These are phyloP conservation scores for Craterocephalus amniculus DNA, from an alignment of 2,797 vertebrate species.

Conservation along the genomic window DNA sequence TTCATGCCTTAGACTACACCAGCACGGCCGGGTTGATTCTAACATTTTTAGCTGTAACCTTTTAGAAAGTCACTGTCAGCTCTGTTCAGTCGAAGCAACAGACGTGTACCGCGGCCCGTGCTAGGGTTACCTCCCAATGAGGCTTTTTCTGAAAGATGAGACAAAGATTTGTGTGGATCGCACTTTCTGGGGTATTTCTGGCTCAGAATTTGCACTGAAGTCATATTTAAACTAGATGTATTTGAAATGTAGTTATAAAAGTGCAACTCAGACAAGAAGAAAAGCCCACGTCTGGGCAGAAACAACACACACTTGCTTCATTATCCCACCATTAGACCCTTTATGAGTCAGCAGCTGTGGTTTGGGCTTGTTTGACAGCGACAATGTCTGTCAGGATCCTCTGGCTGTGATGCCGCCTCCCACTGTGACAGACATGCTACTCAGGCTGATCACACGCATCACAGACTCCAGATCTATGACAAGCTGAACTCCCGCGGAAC, in stretches of 20 bases:
- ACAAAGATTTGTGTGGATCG: no score
- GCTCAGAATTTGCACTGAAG: background rate
- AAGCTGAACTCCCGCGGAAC: conserved; percentile 3
- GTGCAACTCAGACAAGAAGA: background rate
- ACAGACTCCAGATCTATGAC: conserved; percentile 13
- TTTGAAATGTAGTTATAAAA: background rate
- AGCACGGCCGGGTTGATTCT: no score
- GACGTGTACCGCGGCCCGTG: no score
- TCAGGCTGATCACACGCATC: conserved; percentile 59
- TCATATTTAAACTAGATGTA: background rate
- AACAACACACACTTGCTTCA: background rate
- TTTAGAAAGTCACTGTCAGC: no score
- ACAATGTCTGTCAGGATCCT: conserved; percentile 33
- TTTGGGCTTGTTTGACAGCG: conserved; percentile 14
- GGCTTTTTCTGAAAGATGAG: no score
- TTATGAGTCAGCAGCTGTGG: conserved; percentile 20
- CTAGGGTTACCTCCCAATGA: no score
- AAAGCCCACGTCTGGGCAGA: background rate
- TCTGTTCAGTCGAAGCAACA: no score
- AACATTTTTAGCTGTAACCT: no score
- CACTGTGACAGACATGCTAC: conserved; percentile 48
- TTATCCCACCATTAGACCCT: background rate
- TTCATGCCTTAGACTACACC: no score
- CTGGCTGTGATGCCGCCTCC: conserved; percentile 40
- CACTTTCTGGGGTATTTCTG: background rate